Evolutionary conservation across 2,113 vertebrate genomes (phyloP).

Genomic region (Lynx canadensis): DNA sequence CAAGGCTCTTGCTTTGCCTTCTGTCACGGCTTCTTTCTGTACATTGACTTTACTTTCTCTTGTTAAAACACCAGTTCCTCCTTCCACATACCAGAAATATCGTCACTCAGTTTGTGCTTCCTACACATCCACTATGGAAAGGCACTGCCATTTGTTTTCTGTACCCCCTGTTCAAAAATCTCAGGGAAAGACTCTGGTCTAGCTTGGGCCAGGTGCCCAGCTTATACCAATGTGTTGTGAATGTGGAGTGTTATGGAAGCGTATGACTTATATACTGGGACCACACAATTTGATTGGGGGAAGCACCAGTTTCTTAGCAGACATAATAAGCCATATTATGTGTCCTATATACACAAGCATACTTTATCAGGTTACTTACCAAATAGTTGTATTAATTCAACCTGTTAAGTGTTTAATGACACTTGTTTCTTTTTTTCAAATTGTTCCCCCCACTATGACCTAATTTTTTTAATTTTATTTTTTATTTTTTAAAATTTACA

Average conservation of each 20-base stretch:
- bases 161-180: not conserved
- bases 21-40: not conserved
- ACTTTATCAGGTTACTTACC: conserved; percentile 9
- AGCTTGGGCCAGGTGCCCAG: not conserved
- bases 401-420: not conserved
- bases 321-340: not conserved
- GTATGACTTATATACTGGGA: not conserved
- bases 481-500: too few relatives aligned
- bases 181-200: not conserved
- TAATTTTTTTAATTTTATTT: not conserved
- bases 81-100: not conserved
- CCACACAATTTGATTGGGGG: not conserved
- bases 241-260: not conserved
- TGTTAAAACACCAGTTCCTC: not conserved
- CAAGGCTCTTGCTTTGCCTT: too few relatives aligned
- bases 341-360: not conserved
- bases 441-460: not conserved
- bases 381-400: not conserved
- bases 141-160: not conserved
- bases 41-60: not conserved
- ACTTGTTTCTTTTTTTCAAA: not conserved
- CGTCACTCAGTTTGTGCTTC: not conserved
- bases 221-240: not conserved
- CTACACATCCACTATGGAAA: not conserved
- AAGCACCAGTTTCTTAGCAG: not conserved